These are phyloP conservation scores for Epizoanthus scotinus DNA, from an alignment of 92 coral and sea anemone genomes.

Conservation along the genomic window DNA sequence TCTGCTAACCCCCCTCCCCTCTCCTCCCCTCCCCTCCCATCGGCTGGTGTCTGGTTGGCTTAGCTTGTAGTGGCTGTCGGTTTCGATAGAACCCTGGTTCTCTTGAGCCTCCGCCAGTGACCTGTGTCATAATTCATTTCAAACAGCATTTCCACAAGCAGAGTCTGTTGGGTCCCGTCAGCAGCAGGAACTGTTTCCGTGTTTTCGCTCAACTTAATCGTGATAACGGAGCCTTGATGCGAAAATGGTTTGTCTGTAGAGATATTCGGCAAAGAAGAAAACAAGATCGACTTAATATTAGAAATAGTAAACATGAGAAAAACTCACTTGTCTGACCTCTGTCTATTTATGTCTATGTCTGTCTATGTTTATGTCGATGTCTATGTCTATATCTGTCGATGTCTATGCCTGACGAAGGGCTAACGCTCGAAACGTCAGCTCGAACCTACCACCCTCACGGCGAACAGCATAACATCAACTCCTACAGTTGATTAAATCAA, in stretches of 20 bases:
- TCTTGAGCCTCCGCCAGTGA: constrained; percentile 96
- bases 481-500: no score
- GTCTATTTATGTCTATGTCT: background rate
- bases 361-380: no score
- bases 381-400: no score
- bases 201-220: constrained; percentile 96
- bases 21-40: no score
- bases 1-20: no score
- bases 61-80: background rate
- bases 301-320: background rate
- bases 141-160: constrained; percentile 95
- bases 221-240: constrained; percentile 92
- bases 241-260: constrained; percentile 86
- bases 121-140: constrained; percentile 99
- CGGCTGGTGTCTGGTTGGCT: no score
- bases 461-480: no score
- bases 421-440: no score
- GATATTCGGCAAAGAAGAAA: background rate
- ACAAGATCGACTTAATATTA: background rate
- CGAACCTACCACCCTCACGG: no score
- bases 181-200: constrained; percentile 74
- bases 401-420: no score
- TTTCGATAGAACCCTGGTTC: constrained; percentile 92
- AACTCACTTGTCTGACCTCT: background rate
- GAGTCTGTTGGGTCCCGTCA: constrained; percentile 80